phyloP scores from a whole-genome alignment of 1,140 invertebrate species.

The Nautilus pompilius region DNA sequence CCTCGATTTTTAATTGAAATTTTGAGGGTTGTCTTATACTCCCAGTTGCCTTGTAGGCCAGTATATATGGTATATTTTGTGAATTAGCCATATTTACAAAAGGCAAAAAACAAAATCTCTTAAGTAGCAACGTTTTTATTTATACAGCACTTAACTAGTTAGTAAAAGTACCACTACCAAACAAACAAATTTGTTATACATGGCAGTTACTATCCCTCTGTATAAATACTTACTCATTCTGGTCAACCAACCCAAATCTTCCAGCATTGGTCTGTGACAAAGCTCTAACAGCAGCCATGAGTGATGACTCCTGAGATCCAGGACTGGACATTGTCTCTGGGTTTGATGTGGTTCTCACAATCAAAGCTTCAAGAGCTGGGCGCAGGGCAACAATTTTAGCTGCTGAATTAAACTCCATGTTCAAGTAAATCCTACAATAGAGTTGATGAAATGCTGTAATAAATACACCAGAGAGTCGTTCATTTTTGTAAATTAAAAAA shows the following conservation, averaged over 20 bases:
- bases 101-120: not conserved
- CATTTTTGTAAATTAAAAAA: not conserved
- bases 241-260: constrained; percentile 24
- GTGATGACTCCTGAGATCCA: constrained; percentile 33
- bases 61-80: not conserved
- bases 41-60: too few species aligned
- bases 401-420: constrained; percentile 75
- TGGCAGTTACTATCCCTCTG: not conserved
- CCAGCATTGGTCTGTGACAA: constrained; percentile 43
- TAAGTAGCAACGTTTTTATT: not conserved
- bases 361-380: constrained; percentile 81
- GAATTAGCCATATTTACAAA: not conserved
- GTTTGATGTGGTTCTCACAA: constrained; percentile 72
- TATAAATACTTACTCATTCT: constrained; percentile 22
- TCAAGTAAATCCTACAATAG: constrained; percentile 75
- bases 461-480: not conserved
- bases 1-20: too few species aligned
- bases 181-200: not conserved
- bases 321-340: constrained; percentile 63
- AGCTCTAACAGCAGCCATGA: constrained; percentile 41
- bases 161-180: not conserved
- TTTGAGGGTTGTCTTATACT: too few species aligned
- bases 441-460: constrained; percentile 3
- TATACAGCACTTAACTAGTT: not conserved
- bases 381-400: constrained; percentile 79